Evolutionary conservation across 2,113 vertebrate genomes (phyloP).

Genomic region (Okapia johnstoni): DNA sequence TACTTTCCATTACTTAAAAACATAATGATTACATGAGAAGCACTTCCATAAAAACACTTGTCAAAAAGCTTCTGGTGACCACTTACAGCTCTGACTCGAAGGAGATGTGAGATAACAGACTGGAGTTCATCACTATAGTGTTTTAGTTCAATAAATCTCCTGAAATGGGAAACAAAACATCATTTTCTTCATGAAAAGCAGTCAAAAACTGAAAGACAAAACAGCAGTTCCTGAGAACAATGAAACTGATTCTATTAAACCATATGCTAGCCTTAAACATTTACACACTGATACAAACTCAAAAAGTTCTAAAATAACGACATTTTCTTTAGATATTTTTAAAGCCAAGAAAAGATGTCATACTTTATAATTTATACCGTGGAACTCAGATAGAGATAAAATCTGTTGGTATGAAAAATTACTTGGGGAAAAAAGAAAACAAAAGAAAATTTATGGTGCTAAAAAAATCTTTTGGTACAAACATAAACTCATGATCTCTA

Average conservation of each 20-base stretch:
- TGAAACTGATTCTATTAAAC: slow-evolving; percentile 40
- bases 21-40: neutral
- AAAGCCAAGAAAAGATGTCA: slow-evolving; percentile 36
- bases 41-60: neutral
- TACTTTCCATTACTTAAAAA: neutral
- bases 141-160: slow-evolving; percentile 92
- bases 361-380: neutral
- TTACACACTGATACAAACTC: neutral
- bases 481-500: neutral
- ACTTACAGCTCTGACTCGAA: slow-evolving; percentile 93
- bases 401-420: neutral
- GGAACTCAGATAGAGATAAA: neutral
- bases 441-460: neutral
- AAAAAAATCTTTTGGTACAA: neutral
- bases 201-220: slow-evolving; percentile 55
- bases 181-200: slow-evolving; percentile 71
- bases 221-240: neutral
- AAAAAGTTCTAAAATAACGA: slow-evolving; percentile 24
- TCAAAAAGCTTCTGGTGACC: neutral
- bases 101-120: slow-evolving; percentile 92
- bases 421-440: neutral
- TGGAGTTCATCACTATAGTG: slow-evolving; percentile 95
- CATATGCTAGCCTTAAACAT: slow-evolving; percentile 53
- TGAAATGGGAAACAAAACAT: slow-evolving; percentile 79
- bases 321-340: neutral